Evolutionary conservation across 2,113 vertebrate genomes (phyloP).

Genomic region (Gallinago jamesoni): DNA sequence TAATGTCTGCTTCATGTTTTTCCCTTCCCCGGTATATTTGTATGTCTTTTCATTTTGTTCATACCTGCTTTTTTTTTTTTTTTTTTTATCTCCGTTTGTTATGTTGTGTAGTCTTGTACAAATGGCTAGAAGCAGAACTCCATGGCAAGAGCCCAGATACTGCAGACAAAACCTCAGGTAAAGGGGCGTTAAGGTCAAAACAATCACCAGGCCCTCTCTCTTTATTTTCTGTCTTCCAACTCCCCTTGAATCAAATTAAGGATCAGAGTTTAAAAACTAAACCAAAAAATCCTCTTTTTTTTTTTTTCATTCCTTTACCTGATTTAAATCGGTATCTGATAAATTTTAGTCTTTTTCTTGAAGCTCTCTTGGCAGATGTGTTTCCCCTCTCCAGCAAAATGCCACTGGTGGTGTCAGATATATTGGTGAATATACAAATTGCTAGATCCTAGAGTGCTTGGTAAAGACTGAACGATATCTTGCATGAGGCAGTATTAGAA

Average conservation of each 20-base stretch:
- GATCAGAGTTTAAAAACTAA: neutral
- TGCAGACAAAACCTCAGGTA: conserved; percentile 86
- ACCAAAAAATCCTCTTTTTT: neutral
- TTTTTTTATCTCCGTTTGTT: conserved; percentile 83
- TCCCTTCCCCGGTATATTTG: neutral
- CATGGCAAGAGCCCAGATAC: conserved; percentile 87
- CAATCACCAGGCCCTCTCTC: neutral
- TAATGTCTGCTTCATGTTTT: conserved; percentile 38
- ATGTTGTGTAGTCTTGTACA: conserved; percentile 90
- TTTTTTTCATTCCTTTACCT: neutral
- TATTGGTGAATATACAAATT: neutral
- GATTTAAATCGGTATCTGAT: conserved; percentile 20
- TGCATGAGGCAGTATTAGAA: neutral
- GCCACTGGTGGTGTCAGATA: neutral
- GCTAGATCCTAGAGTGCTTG: neutral
- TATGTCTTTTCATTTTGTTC: conserved; percentile 70
- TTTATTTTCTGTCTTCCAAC: neutral
- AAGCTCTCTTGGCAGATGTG: conserved; percentile 65
- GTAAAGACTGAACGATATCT: neutral
- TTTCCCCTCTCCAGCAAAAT: neutral
- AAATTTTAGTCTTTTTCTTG: neutral
- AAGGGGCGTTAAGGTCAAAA: conserved; percentile 56
- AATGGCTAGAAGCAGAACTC: conserved; percentile 93
- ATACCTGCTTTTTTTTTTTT: conserved; percentile 74
- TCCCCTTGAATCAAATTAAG: conserved; percentile 26